Percentiles rank a stretch among this genome's conserved stretches.
Evolutionary conservation across 2,888 invertebrate genomes (phyloP).

Genomic region (Dryadula phaetusa): DNA sequence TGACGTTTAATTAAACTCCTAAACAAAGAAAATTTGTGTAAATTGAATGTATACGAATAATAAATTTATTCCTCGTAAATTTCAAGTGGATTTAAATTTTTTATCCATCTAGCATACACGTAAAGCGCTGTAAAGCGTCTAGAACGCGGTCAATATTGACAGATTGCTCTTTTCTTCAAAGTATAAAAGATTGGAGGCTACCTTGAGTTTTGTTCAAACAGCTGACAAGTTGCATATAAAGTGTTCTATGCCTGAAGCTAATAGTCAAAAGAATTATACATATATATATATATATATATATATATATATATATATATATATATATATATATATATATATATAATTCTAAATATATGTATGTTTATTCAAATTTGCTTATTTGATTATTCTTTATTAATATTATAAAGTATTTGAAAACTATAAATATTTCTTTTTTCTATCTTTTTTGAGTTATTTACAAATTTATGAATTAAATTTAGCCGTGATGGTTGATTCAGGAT

Average conservation of each 20-base stretch:
- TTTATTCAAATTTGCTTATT: too few species aligned
- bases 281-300: background rate
- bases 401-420: too few species aligned
- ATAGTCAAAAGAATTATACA: background rate
- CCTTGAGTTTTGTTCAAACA: constrained; percentile 37
- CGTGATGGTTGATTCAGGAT: too few species aligned
- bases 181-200: constrained; percentile 37
- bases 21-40: too few species aligned
- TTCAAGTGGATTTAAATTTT: constrained; percentile 4
- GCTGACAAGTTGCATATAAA: constrained; percentile 27
- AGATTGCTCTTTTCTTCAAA: constrained; percentile 45
- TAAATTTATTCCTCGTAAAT: background rate
- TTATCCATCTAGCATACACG: constrained; percentile 23
- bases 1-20: too few species aligned
- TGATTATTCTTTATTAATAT: too few species aligned
- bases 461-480: too few species aligned
- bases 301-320: background rate
- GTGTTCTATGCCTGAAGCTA: constrained; percentile 15
- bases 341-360: too few species aligned
- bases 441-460: too few species aligned
- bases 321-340: too few species aligned
- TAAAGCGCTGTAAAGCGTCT: constrained; percentile 34
- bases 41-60: too few species aligned
- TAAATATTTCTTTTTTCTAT: too few species aligned
- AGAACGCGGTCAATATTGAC: constrained; percentile 57